Evolutionary conservation across 35 echinoderm and acorn worm species (phyloP).

Genomic region (Patiria miniata): DNA sequence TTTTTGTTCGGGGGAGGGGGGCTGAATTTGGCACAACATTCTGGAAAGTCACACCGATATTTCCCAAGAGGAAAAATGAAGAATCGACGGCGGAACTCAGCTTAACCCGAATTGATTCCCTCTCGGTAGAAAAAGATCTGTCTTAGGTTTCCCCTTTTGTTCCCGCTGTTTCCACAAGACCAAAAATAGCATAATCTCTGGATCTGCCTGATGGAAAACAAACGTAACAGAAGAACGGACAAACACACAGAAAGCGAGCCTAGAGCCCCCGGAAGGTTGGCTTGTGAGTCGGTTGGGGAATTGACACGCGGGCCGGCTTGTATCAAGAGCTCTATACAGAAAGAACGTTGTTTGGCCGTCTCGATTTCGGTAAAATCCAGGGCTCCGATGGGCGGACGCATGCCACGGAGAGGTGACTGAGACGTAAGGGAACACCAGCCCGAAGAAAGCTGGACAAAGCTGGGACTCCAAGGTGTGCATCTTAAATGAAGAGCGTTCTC

Average conservation of each 20-base stretch:
- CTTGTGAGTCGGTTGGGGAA: neutral
- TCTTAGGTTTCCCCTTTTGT: no score
- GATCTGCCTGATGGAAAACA: neutral
- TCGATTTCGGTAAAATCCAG: neutral
- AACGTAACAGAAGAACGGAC: neutral
- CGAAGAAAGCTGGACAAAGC: neutral
- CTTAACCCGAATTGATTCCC: no score
- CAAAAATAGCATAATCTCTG: no score
- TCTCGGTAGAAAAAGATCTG: no score
- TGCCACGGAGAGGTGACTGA: neutral
- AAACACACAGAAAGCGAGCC: neutral
- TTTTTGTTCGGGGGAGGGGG: no score
- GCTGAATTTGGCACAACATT: no score
- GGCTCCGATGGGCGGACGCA: neutral
- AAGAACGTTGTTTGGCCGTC: neutral
- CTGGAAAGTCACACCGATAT: no score
- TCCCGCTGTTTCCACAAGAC: no score
- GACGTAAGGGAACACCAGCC: slow-evolving; percentile 1
- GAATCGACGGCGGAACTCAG: no score
- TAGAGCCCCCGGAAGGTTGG: neutral
- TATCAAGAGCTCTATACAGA: neutral
- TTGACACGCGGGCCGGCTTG: neutral
- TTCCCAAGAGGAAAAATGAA: no score
- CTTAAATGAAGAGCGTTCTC: no score
- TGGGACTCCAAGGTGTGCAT: no score